phyloP scores from a whole-genome alignment of 2,888 invertebrate genomes.

The Tenthredo scrophulariae region DNA sequence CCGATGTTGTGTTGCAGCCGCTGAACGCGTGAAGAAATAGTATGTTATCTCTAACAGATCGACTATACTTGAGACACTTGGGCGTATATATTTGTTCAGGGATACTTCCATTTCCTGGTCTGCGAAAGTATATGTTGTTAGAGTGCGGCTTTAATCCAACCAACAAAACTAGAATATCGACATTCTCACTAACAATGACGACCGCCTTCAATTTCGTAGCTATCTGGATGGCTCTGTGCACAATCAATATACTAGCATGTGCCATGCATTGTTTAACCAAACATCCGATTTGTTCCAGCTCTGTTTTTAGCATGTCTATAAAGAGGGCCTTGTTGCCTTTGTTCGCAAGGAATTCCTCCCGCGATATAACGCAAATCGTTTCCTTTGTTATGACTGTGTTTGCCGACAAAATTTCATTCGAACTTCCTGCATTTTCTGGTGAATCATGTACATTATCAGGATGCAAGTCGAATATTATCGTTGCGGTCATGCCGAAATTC shows the following conservation, averaged over 20 bases:
- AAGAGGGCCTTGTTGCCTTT: conserved; percentile 58
- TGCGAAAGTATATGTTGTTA: not conserved
- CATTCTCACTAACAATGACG: conserved; percentile 57
- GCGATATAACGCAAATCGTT: conserved; percentile 57
- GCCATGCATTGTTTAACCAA: conserved; percentile 59
- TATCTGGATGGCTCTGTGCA: conserved; percentile 56
- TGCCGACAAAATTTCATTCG: conserved; percentile 44
- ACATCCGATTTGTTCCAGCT: conserved; percentile 56
- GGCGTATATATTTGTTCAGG: not conserved
- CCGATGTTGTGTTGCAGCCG: conserved; percentile 53
- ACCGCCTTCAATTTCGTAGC: conserved; percentile 37
- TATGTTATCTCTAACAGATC: conserved; percentile 53
- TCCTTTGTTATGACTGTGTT: conserved; percentile 55
- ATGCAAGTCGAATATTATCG: conserved; percentile 65
- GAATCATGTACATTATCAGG: conserved; percentile 49
- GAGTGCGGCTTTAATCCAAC: not conserved
- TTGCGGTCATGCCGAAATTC: conserved; percentile 58
- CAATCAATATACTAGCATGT: conserved; percentile 59
- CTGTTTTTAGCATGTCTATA: conserved; percentile 59
- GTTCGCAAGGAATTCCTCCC: conserved; percentile 60
- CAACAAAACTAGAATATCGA: conserved; percentile 55
- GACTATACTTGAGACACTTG: not conserved
- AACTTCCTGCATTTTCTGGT: conserved; percentile 62
- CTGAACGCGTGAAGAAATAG: conserved; percentile 60
- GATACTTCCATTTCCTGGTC: not conserved